A percentile compares a stretch with the other conserved stretches of the same genome.
Conservation (phyloP, 2,888 invertebrate species). For the Rutpela maculata region DNA sequence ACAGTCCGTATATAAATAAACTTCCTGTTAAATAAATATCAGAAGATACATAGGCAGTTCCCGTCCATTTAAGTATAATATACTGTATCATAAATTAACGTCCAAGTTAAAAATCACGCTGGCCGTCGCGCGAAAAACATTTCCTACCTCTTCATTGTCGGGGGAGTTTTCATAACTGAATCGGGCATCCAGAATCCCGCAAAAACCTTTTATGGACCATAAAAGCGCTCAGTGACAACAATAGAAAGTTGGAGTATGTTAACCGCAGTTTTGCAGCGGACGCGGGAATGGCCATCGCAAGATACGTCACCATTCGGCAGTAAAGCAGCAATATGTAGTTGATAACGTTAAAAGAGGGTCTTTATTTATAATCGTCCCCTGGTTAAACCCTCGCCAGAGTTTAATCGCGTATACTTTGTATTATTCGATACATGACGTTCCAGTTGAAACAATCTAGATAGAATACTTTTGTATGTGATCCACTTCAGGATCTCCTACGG, state of each 20-base stretch:
- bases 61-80: slow-evolving; percentile 1
- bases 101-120: slow-evolving; percentile 12
- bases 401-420: too few relatives aligned
- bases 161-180: slow-evolving; percentile 24
- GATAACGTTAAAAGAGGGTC: background rate
- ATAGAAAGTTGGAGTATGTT: slow-evolving; percentile 16
- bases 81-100: background rate
- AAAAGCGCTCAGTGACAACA: slow-evolving; percentile 9
- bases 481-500: too few relatives aligned
- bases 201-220: slow-evolving; percentile 21
- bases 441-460: too few relatives aligned
- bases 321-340: slow-evolving; percentile 12
- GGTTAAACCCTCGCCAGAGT: background rate
- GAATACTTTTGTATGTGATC: too few relatives aligned
- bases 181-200: background rate
- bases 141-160: slow-evolving; percentile 14
- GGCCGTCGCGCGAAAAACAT: background rate
- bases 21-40: background rate
- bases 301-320: background rate
- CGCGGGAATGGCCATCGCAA: background rate
- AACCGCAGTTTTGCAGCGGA: slow-evolving; percentile 23
- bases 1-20: background rate
- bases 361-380: background rate
- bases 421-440: too few relatives aligned
- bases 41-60: background rate